Base-by-base conservation (phyloP, 2,888 invertebrate genomes). In the Chymomyza caudatula region DNA sequence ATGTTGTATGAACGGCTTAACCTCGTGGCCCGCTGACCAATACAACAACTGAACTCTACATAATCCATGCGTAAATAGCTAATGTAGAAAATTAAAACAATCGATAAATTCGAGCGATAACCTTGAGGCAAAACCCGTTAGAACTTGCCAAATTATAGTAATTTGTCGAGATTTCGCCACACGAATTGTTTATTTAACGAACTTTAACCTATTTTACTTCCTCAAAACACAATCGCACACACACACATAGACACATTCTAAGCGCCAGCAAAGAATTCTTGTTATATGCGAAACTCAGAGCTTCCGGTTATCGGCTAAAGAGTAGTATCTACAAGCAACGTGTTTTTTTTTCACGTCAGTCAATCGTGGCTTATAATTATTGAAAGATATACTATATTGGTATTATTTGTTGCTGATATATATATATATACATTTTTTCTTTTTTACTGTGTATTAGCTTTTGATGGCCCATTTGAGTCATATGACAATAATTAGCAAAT, bases 181-280 rank as follows among this genome's bases (percentile, higher is more conserved):
- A 37, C 29, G 29, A 37, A 11, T 37, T 2, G 3, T 11, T 11
- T 20, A 2, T 20, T 56, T 42, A 56, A 60, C 81, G 84, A 87
- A 81, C 87, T 84, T 80, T 87, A 87, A 82, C 82, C 82, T 77
- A 82, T 87, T 82, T 82, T 52, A 87, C 82, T 82, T 82, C 82
- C 82, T 82, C 71, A 84, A 58, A 58, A 44, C n/a, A n/a, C n/a
- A n/a, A n/a, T n/a, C n/a, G n/a, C 75, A 43, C n/a, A 6, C 43
- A 23, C 47, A 47, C 19, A 47, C 47, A 47, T 47, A 2, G 15
- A 47, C 4, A 17, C 1, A 37, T 37, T 37, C 29, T 37, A 11
- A 37, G 29, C 29, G 29, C 29, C 29, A 37, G 29, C 11, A 1
- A 37, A 37, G 29, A 37, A 37, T 37, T 4, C 25, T 25, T 25